These are phyloP conservation scores for Mus spretus DNA, from an alignment of 2,797 vertebrate genomes.

Conservation along the genomic window DNA sequence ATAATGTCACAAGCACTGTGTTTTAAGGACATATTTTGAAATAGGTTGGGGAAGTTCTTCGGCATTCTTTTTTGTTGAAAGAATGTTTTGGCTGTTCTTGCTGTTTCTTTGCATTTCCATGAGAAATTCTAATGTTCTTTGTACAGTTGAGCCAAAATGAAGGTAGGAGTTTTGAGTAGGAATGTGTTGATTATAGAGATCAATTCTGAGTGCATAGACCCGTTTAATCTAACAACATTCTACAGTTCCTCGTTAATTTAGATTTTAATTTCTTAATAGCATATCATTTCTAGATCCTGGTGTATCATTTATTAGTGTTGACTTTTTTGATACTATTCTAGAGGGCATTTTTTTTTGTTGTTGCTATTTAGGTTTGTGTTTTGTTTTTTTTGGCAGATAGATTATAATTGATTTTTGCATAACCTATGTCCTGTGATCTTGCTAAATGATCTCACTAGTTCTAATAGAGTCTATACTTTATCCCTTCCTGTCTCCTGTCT, in stretches of 20 bases:
- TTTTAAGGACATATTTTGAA: neutral
- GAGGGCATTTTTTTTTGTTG: neutral
- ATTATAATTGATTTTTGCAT: neutral
- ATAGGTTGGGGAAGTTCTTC: neutral
- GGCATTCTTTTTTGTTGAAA: neutral
- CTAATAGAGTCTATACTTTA: neutral
- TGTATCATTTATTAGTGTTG: neutral
- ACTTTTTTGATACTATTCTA: neutral
- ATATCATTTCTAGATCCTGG: neutral
- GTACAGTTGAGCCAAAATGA: neutral
- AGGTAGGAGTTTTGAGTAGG: neutral
- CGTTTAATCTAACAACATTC: neutral
- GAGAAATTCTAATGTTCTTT: conserved; percentile 1
- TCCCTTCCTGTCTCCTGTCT: neutral
- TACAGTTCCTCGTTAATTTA: neutral
- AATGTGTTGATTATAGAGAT: neutral
- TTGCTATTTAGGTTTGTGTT: conserved; percentile 30
- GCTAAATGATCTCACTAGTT: neutral
- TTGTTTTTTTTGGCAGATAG: neutral
- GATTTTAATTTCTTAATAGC: conserved; percentile 7
- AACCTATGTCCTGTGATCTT: neutral
- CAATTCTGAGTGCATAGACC: conserved; percentile 3
- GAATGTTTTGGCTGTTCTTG: neutral
- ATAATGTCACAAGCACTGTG: neutral
- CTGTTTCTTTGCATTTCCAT: neutral